A percentile compares a stretch with the other conserved stretches of the same genome.
Conservation (phyloP, 1,140 invertebrate genomes). For the Ceratina calcarata region DNA sequence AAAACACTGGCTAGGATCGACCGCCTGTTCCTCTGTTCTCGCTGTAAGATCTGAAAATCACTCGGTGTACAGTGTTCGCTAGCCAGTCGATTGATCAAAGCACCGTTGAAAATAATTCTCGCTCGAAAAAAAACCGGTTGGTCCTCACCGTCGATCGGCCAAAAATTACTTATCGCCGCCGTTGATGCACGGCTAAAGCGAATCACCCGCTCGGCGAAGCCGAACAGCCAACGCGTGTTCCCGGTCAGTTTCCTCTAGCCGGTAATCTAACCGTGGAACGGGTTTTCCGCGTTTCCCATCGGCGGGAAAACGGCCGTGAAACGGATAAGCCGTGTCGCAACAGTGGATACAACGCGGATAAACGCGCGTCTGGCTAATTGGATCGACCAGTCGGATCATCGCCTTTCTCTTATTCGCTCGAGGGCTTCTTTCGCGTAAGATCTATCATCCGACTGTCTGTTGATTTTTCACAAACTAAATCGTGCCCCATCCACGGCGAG, state of each 20-base stretch:
- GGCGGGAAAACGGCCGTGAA: slow-evolving; percentile 24
- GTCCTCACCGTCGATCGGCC: slow-evolving; percentile 7
- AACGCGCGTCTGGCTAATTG: slow-evolving; percentile 40
- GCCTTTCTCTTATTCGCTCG: slow-evolving; percentile 14
- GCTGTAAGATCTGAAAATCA: not conserved
- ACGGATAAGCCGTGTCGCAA: slow-evolving; percentile 45
- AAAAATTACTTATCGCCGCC: slow-evolving; percentile 45
- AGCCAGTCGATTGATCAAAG: slow-evolving; percentile 28
- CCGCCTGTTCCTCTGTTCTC: not conserved
- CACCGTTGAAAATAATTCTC: slow-evolving; percentile 6
- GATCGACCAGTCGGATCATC: slow-evolving; percentile 27
- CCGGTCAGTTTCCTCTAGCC: slow-evolving; percentile 59
- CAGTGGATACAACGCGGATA: slow-evolving; percentile 14
- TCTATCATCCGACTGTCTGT: too few relatives aligned
- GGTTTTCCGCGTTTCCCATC: slow-evolving; percentile 37
- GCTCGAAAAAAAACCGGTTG: not conserved
- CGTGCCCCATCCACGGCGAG: not conserved
- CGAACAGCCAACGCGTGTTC: slow-evolving; percentile 55
- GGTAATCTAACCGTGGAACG: slow-evolving; percentile 38
- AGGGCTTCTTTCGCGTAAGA: slow-evolving; percentile 22
- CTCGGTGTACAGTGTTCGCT: not conserved
- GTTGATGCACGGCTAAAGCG: slow-evolving; percentile 54
- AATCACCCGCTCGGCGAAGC: slow-evolving; percentile 59
- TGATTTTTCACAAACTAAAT: too few relatives aligned
- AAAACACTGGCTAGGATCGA: too few relatives aligned